Evolutionary conservation across 1,140 invertebrate species (phyloP).

Genomic region (Kradibia gibbosae): DNA sequence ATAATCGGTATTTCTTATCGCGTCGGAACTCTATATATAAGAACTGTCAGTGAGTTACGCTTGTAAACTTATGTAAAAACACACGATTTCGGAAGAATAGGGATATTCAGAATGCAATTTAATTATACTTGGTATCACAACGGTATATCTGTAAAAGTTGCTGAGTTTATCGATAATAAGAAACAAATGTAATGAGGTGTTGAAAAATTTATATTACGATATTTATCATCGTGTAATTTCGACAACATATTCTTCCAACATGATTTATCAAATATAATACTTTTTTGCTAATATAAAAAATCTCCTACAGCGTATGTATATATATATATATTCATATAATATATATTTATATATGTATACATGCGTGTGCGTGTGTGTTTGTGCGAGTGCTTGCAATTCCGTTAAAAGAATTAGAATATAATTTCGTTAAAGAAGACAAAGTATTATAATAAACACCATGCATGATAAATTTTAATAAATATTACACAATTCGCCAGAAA

Average conservation of each 20-base stretch:
- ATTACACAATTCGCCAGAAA: no score
- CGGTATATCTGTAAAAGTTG: no score
- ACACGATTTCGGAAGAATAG: background rate
- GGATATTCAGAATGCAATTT: background rate
- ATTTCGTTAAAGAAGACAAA: no score
- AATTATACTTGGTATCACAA: background rate
- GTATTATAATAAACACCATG: no score
- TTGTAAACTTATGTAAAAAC: background rate
- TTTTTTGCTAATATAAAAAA: no score
- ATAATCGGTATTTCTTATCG: conserved; percentile 24
- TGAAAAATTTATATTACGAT: conserved; percentile 2
- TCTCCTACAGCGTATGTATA: no score
- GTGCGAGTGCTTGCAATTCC: no score
- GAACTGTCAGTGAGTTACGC: background rate
- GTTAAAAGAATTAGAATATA: no score
- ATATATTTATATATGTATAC: no score
- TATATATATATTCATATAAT: no score
- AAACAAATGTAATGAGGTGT: background rate
- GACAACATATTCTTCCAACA: background rate
- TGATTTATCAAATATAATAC: background rate
- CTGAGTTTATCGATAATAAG: background rate
- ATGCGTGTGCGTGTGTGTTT: no score
- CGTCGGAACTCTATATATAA: conserved; percentile 5
- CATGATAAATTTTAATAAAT: no score
- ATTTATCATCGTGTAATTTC: background rate